These are phyloP conservation scores for Hyles lineata DNA, from an alignment of 2,888 invertebrate genomes.

Conservation along the genomic window DNA sequence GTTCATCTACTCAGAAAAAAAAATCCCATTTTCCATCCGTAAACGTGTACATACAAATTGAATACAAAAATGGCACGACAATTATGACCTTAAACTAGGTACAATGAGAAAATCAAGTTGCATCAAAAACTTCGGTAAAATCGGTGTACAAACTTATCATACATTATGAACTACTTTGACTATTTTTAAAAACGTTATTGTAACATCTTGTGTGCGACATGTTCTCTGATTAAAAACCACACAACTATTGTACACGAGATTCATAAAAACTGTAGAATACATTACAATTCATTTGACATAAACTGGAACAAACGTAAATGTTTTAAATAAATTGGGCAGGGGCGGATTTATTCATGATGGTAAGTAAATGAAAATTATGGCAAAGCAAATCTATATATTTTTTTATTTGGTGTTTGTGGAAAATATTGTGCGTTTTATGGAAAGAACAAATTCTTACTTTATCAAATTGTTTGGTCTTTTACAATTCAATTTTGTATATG, in stretches of 20 bases:
- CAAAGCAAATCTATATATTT: not conserved
- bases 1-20: not conserved
- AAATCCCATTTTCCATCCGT: not conserved
- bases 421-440: too few species aligned
- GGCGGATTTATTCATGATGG: not conserved
- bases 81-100: slow-evolving; percentile 10
- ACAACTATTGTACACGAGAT: slow-evolving; percentile 23
- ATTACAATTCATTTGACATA: not conserved
- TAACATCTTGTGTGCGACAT: slow-evolving; percentile 20
- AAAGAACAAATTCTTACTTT: too few species aligned
- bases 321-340: not conserved
- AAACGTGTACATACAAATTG: slow-evolving; percentile 21
- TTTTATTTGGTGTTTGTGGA: too few species aligned
- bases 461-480: too few species aligned
- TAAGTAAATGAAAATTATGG: too few species aligned
- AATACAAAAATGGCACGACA: slow-evolving; percentile 22
- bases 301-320: not conserved
- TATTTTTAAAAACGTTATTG: slow-evolving; percentile 19
- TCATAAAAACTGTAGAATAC: slow-evolving; percentile 2
- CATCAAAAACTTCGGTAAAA: slow-evolving; percentile 21
- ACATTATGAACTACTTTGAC: slow-evolving; percentile 5
- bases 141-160: slow-evolving; percentile 27
- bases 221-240: not conserved
- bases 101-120: slow-evolving; percentile 23
- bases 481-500: too few species aligned